These are phyloP conservation scores for Ascidia mentula DNA, from an alignment of 23 tunicate genomes.

Conservation along the genomic window DNA sequence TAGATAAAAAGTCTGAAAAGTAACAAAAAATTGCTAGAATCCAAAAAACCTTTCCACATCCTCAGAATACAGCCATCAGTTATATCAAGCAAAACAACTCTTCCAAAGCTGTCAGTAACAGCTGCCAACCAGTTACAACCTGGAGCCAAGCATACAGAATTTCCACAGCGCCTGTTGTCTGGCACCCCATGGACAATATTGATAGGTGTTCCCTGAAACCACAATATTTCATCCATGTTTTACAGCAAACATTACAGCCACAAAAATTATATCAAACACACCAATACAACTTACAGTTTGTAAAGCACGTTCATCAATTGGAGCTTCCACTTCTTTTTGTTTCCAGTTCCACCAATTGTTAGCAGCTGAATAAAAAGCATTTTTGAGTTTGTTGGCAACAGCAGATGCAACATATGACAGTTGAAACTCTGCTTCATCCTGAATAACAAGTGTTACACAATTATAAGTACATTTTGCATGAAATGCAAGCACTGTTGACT, in stretches of 20 bases:
- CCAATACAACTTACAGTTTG: neutral
- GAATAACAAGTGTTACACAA: neutral
- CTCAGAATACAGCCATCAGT: constrained; percentile 45
- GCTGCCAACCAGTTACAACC: constrained; percentile 74
- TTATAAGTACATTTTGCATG: too few relatives aligned
- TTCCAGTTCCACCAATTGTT: constrained; percentile 86
- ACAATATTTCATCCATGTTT: neutral
- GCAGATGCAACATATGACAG: constrained; percentile 85
- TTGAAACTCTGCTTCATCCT: constrained; percentile 61
- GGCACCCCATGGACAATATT: constrained; percentile 68
- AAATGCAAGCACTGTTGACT: too few relatives aligned
- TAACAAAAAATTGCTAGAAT: too few relatives aligned
- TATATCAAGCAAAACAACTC: constrained; percentile 76
- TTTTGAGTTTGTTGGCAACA: constrained; percentile 72
- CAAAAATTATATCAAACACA: neutral
- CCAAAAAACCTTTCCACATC: constrained; percentile 99
- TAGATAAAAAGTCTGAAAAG: too few relatives aligned
- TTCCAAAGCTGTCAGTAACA: constrained; percentile 70
- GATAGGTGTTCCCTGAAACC: constrained; percentile 42
- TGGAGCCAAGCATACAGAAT: constrained; percentile 61
- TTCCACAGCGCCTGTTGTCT: constrained; percentile 44
- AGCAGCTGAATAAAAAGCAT: constrained; percentile 72
- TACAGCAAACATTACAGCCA: neutral
- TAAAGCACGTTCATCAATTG: neutral
- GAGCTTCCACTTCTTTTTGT: neutral